Conservation (phyloP, 1,140 invertebrate species). For the Hylyphantes graminicola region DNA sequence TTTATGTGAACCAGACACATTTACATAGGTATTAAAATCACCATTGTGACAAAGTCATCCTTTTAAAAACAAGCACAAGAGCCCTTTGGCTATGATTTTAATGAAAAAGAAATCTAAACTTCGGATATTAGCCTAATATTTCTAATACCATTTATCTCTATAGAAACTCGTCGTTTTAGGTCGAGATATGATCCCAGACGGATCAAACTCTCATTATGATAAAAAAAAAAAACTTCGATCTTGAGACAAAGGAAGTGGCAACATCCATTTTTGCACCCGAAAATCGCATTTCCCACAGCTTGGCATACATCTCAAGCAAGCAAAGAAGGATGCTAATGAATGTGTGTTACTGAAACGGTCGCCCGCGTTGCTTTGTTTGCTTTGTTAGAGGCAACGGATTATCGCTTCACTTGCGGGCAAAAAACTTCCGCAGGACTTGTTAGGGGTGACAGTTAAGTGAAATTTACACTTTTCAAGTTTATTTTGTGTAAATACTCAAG, state of each 20-base stretch:
- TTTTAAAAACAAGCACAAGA: no score
- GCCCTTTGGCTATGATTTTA: no score
- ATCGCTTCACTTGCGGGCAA: not conserved
- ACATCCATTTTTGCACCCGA: not conserved
- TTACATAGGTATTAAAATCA: no score
- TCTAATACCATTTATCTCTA: no score
- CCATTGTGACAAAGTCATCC: no score
- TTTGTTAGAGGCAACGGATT: not conserved
- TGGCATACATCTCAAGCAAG: not conserved
- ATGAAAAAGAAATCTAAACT: no score
- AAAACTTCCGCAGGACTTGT: not conserved
- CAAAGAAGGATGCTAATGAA: not conserved
- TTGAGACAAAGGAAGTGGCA: not conserved
- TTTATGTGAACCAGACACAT: no score
- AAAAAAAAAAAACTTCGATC: no score
- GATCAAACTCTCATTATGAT: no score
- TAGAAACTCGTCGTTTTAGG: no score
- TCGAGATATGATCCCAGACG: no score
- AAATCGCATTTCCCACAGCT: not conserved
- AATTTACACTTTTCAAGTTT: not conserved
- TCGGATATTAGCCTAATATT: no score
- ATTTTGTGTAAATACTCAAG: not conserved
- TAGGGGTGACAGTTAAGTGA: not conserved
- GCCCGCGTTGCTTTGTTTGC: not conserved
- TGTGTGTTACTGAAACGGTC: conserved; percentile 2